Evolutionary conservation across 2,888 invertebrate species (phyloP), one percentile per base, ranked within the genome.

Genomic region (Troides helena): DNA sequence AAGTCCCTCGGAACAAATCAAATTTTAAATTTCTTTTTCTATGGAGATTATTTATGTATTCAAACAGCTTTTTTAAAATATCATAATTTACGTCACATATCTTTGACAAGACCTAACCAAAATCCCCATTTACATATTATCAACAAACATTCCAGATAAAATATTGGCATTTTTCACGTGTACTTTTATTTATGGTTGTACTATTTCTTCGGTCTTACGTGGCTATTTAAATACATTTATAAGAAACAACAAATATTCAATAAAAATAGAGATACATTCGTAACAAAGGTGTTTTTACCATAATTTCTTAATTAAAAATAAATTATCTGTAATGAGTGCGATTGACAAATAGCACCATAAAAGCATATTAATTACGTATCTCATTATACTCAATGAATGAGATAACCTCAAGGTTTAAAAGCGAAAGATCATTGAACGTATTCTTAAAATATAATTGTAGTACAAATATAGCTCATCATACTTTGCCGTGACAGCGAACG

Each of bases 381-480:
- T 18, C 53, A 53, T 53, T n/a, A 53, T n/a, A 53, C n/a, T 18
- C 53, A 53, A 53, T 53, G 50, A 50, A 53, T 18, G 14, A 46
- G 46, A 46, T n/a, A 53, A 53, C 53, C n/a, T n/a, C 53, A 53
- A 58, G 57, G n/a, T 39, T 61, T 39, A 61, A 61, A 36, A 12
- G 23, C n/a, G 18, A 46, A 56, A 81, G 87, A 85, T 88, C 88
- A 84, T 74, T 80, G 87, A 83, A 84, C 86, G 83, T 80, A 76
- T 77, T 76, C 78, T 77, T 75, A 74, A 71, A 73, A 78, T 80
- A 85, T 89, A 84, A 89, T 86, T 83, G 81, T 78, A 74, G 77
- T 85, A 86, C 88, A 89, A 82, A 85, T 87, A 86, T 88, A 88
- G 85, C 78, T 71, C 74, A 73, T 77, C 80, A 85, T 87, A 85